Evolutionary conservation across 1,140 invertebrate species (phyloP).

Genomic region (Myzus persicae): DNA sequence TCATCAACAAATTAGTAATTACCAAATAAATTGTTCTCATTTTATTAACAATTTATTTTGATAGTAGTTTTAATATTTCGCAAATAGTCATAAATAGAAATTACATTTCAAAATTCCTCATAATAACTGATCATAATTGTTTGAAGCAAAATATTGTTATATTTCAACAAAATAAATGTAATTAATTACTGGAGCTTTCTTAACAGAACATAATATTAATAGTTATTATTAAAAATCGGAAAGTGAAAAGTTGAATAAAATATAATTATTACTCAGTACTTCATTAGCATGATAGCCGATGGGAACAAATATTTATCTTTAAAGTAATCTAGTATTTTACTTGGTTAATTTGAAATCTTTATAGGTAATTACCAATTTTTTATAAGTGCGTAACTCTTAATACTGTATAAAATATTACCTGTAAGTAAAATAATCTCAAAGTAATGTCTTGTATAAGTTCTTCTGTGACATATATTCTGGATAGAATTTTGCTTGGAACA

Average conservation of each 20-base stretch:
- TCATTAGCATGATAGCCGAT: background rate
- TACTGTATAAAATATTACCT: slow-evolving; percentile 66
- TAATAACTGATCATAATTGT: too few relatives aligned
- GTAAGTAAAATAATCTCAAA: slow-evolving; percentile 95
- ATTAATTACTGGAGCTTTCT: background rate
- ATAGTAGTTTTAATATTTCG: background rate
- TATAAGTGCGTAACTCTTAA: background rate
- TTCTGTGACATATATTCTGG: slow-evolving; percentile 98
- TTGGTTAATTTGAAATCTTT: background rate
- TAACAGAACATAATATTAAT: background rate
- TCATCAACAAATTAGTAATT: background rate
- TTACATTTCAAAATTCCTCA: background rate
- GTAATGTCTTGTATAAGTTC: slow-evolving; percentile 99
- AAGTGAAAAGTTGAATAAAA: background rate
- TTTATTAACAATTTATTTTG: background rate
- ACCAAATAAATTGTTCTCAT: background rate
- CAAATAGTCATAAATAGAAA: background rate
- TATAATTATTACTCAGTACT: slow-evolving; percentile 10
- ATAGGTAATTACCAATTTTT: background rate
- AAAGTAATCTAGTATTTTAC: background rate
- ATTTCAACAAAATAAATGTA: background rate
- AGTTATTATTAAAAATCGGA: background rate
- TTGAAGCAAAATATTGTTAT: background rate
- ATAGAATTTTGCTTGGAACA: slow-evolving; percentile 99
- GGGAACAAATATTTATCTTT: background rate